phyloP scores from a whole-genome alignment of 2,888 invertebrate species.

The Zhuqinia jingwanae region DNA sequence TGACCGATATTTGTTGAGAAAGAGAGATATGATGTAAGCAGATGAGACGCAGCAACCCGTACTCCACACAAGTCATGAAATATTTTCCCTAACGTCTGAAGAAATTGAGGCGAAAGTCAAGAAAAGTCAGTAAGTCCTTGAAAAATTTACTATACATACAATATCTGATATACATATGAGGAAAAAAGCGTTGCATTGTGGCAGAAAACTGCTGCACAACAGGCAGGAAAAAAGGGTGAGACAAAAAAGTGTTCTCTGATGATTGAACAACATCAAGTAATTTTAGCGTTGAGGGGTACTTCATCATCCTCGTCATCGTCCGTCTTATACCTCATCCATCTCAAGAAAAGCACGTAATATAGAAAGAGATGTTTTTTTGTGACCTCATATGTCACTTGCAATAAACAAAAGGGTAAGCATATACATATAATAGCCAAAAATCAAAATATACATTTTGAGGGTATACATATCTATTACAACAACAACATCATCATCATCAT shows the following conservation, averaged over 20 bases:
- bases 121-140: not conserved
- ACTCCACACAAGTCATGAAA: not conserved
- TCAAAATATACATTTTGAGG: too few relatives aligned
- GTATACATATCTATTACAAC: too few relatives aligned
- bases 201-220: not conserved
- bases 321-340: too few relatives aligned
- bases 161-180: too few relatives aligned
- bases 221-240: conserved; percentile 12
- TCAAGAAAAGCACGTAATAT: too few relatives aligned
- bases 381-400: conserved; percentile 45
- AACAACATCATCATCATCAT: not conserved
- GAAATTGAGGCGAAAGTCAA: not conserved
- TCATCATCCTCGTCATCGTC: too few relatives aligned
- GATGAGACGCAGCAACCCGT: not conserved
- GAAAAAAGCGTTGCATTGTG: not conserved
- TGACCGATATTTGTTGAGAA: too few relatives aligned
- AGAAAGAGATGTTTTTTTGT: too few relatives aligned
- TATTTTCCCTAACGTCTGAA: not conserved
- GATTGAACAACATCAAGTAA: too few relatives aligned
- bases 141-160: too few relatives aligned
- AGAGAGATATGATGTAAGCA: not conserved
- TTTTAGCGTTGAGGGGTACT: too few relatives aligned
- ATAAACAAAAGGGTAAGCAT: conserved; percentile 20
- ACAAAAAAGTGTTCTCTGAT: conserved; percentile 26
- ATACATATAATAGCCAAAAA: not conserved